Evolutionary conservation across 1,140 invertebrate genomes (phyloP), one percentile per base, ranked within the genome.

Genomic region (Euwallacea fornicatus): DNA sequence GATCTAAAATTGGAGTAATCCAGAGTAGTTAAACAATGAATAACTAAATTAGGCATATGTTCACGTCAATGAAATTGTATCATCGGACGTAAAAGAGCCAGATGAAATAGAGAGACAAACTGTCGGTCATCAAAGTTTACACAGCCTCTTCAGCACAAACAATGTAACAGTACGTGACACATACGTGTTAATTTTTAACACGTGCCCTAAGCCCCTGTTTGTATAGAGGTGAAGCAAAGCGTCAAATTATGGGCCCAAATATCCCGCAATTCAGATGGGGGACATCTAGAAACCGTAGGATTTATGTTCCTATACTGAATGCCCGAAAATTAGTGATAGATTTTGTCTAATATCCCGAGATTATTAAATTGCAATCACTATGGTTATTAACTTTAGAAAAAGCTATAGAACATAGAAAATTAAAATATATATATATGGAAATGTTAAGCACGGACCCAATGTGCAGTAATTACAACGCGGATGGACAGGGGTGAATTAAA

Each of bases 151-250:
- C 59, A 64, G 74, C 60, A 63, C 55, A 74, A 74, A 78, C 74
- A 76, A 75, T 74, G 71, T 62, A 71, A 69, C 73, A 64, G 72
- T 67, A 76, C 76, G 76, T 78, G 76, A 78, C 76, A 78, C 76
- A 78, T 76, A 56, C 69, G 76, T 71, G 74, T 78, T 78, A 77
- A 78, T 78, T 78, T 77, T 78, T 77, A 74, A 76, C 73, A 76
- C 74, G 77, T 78, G 74, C 74, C 73, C 61, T 46, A 16, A 66
- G 42, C 66, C 47, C 63, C 56, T 74, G 73, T 76, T 72, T 74
- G 66, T 56, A 73, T 76, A 71, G 75, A 69, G 56, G 67, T 69
- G 13, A 16, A 58, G 55, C 54, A 46, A 67, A 59, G 67, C 67
- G 55, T 58, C 55, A 58, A 58, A 16, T 58, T 58, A 58, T 58